Evolutionary conservation across 1,140 invertebrate species (phyloP), one percentile per base, ranked within the genome.

Genomic region (Hylaeus volcanicus): DNA sequence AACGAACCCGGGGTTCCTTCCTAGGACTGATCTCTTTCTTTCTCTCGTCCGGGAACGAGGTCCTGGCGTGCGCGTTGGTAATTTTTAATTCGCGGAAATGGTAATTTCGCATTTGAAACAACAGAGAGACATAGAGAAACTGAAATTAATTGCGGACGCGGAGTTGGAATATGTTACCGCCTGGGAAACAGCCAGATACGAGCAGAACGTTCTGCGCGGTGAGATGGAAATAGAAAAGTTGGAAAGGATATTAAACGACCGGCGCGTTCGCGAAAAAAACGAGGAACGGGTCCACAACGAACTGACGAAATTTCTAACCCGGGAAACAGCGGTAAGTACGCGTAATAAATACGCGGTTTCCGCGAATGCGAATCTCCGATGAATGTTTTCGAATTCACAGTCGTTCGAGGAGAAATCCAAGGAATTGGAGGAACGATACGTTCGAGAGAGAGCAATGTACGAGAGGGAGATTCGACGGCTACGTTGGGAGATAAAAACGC

Each of bases 161-260:
- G 90, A 93, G 74, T 84, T 82, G 26, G 58, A 75, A 53, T 94
- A 93, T 72, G 79, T 90, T 51, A 82, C 66, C 66, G 83, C 81
- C 15, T 92, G 90, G 91, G 89, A 92, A 68, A 74, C 82, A 77
- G 87, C 93, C 72, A 89, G 86, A 74, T 84, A 82, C 39, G 89
- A 91, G 76, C 90, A 92, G 83, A 90, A 90, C 72, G 74, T 71
- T 45, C 63, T 91, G 5, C 80, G 79, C n/a, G 88, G 79, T 37
- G 81, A 83, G 26, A 84, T 82, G 71, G 79, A 85, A 71, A 85
- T 89, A 45, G 69, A 91, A 63, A 66, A 82, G 60, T 85, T 92
- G 64, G 79, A 87, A 43, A 61, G 81, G 41, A 73, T 79, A 53
- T 81, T 92, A 39, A 79, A 87, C 63, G 82, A 88, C 39, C 86